Evolutionary conservation across 23 tunicate species (phyloP), one percentile per base, ranked within the genome.

Genomic region (Styela plicata): DNA sequence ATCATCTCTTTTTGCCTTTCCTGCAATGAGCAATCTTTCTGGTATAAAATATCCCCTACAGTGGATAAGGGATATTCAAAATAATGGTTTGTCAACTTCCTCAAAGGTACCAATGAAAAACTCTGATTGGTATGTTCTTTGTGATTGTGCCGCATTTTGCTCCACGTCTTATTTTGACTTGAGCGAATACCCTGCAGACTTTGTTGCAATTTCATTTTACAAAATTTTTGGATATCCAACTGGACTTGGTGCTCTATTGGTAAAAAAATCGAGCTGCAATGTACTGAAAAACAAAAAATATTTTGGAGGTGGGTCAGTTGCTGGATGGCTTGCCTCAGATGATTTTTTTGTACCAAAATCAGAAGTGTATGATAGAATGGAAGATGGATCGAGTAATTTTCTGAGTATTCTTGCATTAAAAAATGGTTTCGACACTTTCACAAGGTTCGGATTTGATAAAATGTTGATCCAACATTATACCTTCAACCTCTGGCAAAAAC

Each of bases 181-280:
- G 23, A 57, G 20, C 7, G 35, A 85, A 23, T 24, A 68, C 64
- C 44, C 82, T 36, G 82, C 94, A 28, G 98, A 93, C 36, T 93
- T 93, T 68, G 87, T 88, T 33, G 79, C 94, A 32, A 3, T 93
- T 29, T 93, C 98, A 10, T 93, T 93, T 52, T 93, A 93, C 76
- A 93, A 93, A 63, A 80, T 93, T 5, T 93, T 93, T 85, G 98
- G 98, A 23, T 93, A 88, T 78, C 98, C 98, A 3, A 93, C 98
- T 34, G 98, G 98, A 61, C 66, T 93, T 25, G 98, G 98, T 30
- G 91, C 92, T 74, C 70, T 93, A 57, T 64, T 93, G 62, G 87
- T 93, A 2, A 84, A 67, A 64, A 77, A 85, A 69, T 53, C 76
- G 26, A 44, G 89, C 31, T 64, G 35, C 2, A 64, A 81, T 24